These are phyloP conservation scores for Xestia xanthographa DNA, from an alignment of 2,888 invertebrate species.

Conservation along the genomic window DNA sequence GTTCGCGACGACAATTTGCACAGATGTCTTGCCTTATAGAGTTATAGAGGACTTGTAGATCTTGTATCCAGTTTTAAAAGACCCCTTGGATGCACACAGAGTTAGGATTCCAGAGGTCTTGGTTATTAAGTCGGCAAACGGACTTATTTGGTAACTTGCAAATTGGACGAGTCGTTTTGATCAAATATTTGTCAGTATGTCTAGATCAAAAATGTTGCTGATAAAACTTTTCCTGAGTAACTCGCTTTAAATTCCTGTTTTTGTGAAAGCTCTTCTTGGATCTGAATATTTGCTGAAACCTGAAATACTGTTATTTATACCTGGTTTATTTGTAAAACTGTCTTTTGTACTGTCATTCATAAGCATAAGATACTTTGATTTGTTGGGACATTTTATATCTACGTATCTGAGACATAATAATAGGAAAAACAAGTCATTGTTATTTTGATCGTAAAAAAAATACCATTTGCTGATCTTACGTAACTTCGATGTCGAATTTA, in stretches of 20 bases:
- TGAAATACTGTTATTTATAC: background rate
- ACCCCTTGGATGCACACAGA: slow-evolving; percentile 26
- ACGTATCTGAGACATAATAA: background rate
- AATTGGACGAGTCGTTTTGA: slow-evolving; percentile 58
- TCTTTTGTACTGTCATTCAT: background rate
- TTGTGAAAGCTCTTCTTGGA: slow-evolving; percentile 37
- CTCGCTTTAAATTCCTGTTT: slow-evolving; percentile 40
- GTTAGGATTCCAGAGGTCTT: slow-evolving; percentile 49
- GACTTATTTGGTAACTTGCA: slow-evolving; percentile 64
- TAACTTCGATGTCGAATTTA: slow-evolving; percentile 25
- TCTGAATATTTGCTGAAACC: slow-evolving; percentile 11
- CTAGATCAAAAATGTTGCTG: slow-evolving; percentile 47
- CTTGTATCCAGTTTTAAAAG: slow-evolving; percentile 49
- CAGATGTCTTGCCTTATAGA: slow-evolving; percentile 65
- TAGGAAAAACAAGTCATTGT: slow-evolving; percentile 37
- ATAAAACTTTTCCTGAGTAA: slow-evolving; percentile 39
- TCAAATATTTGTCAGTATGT: slow-evolving; percentile 57
- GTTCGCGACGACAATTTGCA: slow-evolving; percentile 69
- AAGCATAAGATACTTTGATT: background rate
- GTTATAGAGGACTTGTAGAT: slow-evolving; percentile 60
- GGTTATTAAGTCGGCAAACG: slow-evolving; percentile 48
- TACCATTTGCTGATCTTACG: slow-evolving; percentile 25
- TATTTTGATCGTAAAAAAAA: slow-evolving; percentile 38
- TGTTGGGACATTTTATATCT: background rate
- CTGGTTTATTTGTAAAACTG: background rate